These are phyloP conservation scores for Ashinkailepas kermadecensis DNA, from an alignment of 2,888 invertebrate species.

Conservation along the genomic window DNA sequence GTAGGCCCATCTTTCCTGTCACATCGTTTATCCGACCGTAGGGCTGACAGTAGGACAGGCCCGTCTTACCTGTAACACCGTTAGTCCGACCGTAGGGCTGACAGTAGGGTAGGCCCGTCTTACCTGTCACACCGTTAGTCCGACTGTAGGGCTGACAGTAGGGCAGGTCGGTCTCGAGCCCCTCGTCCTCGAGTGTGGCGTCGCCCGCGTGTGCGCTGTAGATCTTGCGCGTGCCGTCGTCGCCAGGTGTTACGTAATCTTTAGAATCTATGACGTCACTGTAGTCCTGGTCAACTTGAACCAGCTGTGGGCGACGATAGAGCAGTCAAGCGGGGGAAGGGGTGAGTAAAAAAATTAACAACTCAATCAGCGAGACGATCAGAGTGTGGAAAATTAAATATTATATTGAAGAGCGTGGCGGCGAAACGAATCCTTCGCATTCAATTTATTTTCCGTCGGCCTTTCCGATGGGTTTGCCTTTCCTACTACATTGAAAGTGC, in stretches of 20 bases:
- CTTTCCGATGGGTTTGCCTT: no score
- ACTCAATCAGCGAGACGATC: no score
- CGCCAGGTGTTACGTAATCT: conserved; percentile 1
- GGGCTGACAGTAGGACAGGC: conserved; percentile 2
- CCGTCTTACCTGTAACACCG: not conserved
- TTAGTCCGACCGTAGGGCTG: not conserved
- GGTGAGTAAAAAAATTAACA: not conserved
- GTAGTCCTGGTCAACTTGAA: conserved; percentile 17
- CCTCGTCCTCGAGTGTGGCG: not conserved
- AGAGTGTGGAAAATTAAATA: no score
- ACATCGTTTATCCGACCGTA: not conserved
- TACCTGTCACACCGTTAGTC: not conserved
- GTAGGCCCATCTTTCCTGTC: not conserved
- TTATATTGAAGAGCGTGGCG: no score
- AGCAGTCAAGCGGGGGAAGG: not conserved
- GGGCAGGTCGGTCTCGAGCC: not conserved
- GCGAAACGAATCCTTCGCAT: no score
- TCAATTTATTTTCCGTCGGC: no score
- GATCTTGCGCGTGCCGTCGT: conserved; percentile 21
- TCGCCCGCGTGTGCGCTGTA: not conserved
- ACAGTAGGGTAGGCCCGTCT: not conserved
- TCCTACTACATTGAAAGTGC: no score
- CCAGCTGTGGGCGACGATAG: not conserved
- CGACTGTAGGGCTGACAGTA: conserved; percentile 6
- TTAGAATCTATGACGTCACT: conserved; percentile 14